A percentile compares a stretch with the other conserved stretches of the same genome.
Conservation (phyloP, 2,113 vertebrate genomes). For the Physeter macrocephalus region DNA sequence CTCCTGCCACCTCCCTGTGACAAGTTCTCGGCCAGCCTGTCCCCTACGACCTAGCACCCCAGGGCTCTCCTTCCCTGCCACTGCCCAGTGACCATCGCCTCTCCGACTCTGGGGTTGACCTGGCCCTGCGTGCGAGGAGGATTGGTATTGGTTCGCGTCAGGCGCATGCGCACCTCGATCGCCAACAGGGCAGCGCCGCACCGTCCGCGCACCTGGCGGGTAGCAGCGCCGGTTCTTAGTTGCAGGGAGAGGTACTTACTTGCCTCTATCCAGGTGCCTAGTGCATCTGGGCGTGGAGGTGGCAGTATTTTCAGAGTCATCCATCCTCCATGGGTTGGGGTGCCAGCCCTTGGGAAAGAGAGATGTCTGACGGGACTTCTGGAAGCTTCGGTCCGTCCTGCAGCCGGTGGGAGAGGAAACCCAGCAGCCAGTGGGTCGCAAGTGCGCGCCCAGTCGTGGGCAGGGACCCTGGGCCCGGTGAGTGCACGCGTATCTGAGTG, state of each 20-base stretch:
- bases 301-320: not conserved
- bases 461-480: rapidly evolving
- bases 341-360: not conserved
- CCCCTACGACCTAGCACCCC: rapidly evolving
- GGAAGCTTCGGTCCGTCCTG: not conserved
- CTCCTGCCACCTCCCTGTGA: not conserved
- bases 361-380: not conserved
- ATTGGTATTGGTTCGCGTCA: not conserved
- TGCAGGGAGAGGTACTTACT: too few species aligned
- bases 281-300: not conserved
- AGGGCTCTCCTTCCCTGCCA: not conserved
- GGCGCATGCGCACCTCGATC: rapidly evolving
- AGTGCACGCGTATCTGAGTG: not conserved
- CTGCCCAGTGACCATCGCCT: too few species aligned
- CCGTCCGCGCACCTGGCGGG: rapidly evolving
- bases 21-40: not conserved
- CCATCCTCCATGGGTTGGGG: rapidly evolving
- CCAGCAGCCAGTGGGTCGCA: too few species aligned
- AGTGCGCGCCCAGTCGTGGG: rapidly evolving
- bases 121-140: rapidly evolving
- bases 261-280: not conserved
- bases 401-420: not conserved
- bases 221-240: rapidly evolving
- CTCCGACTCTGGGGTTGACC: rapidly evolving
- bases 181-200: rapidly evolving